Evolutionary conservation across 2,797 vertebrate species (phyloP), one percentile per base, ranked within the genome.

Genomic region (Pogoniulus pusillus): DNA sequence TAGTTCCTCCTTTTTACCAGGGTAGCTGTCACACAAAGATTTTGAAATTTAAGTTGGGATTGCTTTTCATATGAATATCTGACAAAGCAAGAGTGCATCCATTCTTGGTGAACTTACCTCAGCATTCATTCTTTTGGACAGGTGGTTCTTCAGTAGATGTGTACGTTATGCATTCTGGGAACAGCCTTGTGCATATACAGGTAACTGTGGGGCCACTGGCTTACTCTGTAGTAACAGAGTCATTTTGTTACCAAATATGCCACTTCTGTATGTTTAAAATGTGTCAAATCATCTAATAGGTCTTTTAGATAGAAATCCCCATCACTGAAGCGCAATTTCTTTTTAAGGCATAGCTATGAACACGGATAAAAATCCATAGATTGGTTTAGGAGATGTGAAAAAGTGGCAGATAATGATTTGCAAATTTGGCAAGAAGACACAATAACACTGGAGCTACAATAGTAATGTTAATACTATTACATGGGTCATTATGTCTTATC

Each of bases 141-240:
- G 98, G 97, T 85, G 97, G 98, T 95, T 98, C 98, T 35, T 98
- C 97, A 91, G 96, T 99, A 96, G 98, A 97, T 95, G 97, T 99
- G 96, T 98, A 98, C 93, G 94, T 99, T 91, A 96, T 99, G 94
- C 98, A 99, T 97, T 99, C 99, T 76, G 99, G 99, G 96, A 97
- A 91, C 90, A 98, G 97, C 95, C 97, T 98, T 79, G 97, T 99
- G 68, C 98, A 98, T 87, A 97, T 99, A 92, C 99, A 99, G 98
- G 99, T 99, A 97, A 97, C 96, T 6, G 2, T 64, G 55, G 45
- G 26, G 14, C 23, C 12, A 8, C 22, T 60, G 51, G 6, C 66
- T 72, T 85, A 29, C 51, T 79, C 47, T 80, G 12, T 84, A 34
- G 24, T 27, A 45, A 35, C 16, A 82, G 47, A n/a, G 45, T 47